Evolutionary conservation across 2,888 invertebrate genomes (phyloP), one percentile per base, ranked within the genome.

Genomic region (Xestobium rufovillosum): DNA sequence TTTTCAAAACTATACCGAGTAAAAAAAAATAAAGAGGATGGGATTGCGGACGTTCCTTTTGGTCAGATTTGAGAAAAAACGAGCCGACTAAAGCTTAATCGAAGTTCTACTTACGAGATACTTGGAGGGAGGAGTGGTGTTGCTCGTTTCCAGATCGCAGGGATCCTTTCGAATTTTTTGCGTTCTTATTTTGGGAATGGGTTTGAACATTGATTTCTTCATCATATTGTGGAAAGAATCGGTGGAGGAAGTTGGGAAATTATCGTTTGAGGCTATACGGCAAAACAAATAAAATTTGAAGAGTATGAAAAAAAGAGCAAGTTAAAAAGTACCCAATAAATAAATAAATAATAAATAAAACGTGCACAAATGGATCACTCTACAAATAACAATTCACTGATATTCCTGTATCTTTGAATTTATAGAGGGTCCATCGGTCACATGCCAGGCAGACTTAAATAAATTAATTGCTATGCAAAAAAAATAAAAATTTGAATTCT

Each of bases 141-240:
- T 44, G 38, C 31, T 38, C 14, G 41, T 36, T 39, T 39, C 42
- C 36, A 37, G 44, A 44, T 49, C 51, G 30, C 37, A 32, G 16
- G 54, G 48, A 46, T 60, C 60, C 54, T 54, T 55, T 49, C 44
- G 51, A 42, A 54, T 49, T 43, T 63, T 61, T 57, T 60, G 60
- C 34, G 52, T 49, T 50, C 57, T 55, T 48, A 57, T 43, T 59
- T 63, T 63, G 49, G 59, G 56, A 41, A 58, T 53, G 40, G 61
- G 57, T 60, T 61, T 63, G 51, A 57, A 53, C 48, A 60, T 50
- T 44, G 53, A 49, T 56, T 63, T 63, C 62, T 60, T 63, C 53
- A 50, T 44, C 51, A 57, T 55, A 48, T 48, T 50, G 39, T 52
- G 50, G 43, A 51, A 53, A 50, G 52, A 51, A 45, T 57, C 57